Base-by-base conservation (phyloP, 2,888 invertebrate species). In the Melanchra persicariae region DNA sequence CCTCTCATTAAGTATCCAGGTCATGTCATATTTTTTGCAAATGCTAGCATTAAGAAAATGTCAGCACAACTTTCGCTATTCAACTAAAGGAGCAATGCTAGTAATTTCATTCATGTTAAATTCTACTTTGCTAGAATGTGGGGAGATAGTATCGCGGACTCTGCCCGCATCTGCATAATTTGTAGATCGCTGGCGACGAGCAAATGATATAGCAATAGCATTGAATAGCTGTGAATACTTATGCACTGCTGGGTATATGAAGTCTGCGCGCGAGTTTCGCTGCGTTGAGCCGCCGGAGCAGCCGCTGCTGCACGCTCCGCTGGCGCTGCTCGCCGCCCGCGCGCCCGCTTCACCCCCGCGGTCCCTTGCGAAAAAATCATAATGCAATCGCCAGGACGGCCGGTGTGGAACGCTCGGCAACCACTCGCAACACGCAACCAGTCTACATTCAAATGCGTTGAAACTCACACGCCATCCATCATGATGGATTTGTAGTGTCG, bases 311-410 rank as follows among this genome's bases (percentile, higher is more conserved):
- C 94, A 95, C 95, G 95, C 91, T 95, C 91, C 92, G 94, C 92
- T 94, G 95, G 87, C 92, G 88, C 85, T 89, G 88, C 84, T 86
- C 87, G 85, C 91, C 91, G 88, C 91, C 89, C 89, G 90, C 91
- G 76, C 90, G 75, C 86, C 89, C 77, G 87, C 90, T 89, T 91
- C 93, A 89, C 92, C 93, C 91, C 94, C 93, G 92, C 92, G 91
- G 92, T 93, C 95, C 95, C 95, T 95, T 95, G 95, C 95, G 95
- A 95, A 95, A 93, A 93, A 95, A 95, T 93, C 93, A 95, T 95
- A 95, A 95, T 95, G 96, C 96, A 95, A 95, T 94, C 94, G 95
- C 92, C 95, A 93, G 95, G 95, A 94, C 95, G 94, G 95, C 88
- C 93, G 94, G 93, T 91, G 95, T 95, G 94, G 95, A 94, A 95